Evolutionary conservation across 1,140 invertebrate genomes (phyloP).

Genomic region (Pseudoatta argentina): DNA sequence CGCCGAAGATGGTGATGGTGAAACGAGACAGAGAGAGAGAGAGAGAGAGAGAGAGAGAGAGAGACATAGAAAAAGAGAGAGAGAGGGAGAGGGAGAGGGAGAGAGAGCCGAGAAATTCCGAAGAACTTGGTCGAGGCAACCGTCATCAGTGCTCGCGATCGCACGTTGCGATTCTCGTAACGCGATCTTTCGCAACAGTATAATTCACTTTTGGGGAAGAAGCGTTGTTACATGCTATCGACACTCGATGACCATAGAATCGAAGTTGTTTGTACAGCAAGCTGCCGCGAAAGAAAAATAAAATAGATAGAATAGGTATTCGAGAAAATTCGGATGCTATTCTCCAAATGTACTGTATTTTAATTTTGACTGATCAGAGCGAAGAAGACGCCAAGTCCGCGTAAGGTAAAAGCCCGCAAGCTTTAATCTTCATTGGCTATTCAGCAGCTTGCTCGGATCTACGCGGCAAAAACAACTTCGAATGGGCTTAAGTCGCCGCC

Average conservation of each 20-base stretch:
- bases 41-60: too few species aligned
- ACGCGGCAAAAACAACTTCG: conserved; percentile 50
- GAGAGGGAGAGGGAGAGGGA: too few species aligned
- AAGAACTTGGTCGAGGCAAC: background rate
- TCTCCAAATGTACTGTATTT: background rate
- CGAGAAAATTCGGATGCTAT: background rate
- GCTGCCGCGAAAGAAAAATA: background rate
- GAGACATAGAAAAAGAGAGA: too few species aligned
- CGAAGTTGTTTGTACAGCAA: conserved; percentile 37
- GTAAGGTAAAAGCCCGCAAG: background rate
- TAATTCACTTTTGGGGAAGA: conserved; percentile 17
- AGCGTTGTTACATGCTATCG: conserved; percentile 36
- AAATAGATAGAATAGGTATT: background rate
- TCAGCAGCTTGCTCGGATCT: conserved; percentile 41
- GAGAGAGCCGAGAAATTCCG: background rate
- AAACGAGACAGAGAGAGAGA: background rate
- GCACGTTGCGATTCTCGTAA: conserved; percentile 1
- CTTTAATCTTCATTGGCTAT: conserved; percentile 44
- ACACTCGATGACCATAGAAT: background rate
- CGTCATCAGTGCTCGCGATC: background rate
- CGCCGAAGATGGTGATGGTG: conserved; percentile 40
- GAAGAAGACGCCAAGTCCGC: background rate
- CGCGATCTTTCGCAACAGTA: background rate
- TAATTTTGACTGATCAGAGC: conserved; percentile 9
- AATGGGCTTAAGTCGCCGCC: conserved; percentile 45